These are phyloP conservation scores for Leucania comma DNA, from an alignment of 2,888 invertebrate species.

Conservation along the genomic window DNA sequence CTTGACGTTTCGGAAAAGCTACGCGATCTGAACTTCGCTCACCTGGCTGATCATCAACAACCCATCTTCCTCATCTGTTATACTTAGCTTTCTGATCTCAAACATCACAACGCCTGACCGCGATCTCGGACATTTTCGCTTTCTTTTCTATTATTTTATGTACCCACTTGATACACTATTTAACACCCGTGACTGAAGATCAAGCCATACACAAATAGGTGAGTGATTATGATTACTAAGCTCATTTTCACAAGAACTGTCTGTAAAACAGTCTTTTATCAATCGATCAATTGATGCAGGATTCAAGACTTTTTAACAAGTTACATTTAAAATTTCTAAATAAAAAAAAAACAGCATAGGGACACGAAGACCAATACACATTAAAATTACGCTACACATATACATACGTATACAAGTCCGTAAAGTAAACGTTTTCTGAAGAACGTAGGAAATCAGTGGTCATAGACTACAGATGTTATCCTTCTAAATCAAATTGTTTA, in stretches of 20 bases:
- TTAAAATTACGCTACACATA: slow-evolving; percentile 58
- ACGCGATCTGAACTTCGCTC: slow-evolving; percentile 57
- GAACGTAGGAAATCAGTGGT: slow-evolving; percentile 24
- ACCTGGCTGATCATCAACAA: slow-evolving; percentile 63
- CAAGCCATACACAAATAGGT: slow-evolving; percentile 68
- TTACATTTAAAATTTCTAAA: slow-evolving; percentile 63
- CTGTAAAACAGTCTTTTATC: slow-evolving; percentile 46
- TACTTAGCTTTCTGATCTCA: slow-evolving; percentile 54
- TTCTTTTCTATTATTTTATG: slow-evolving; percentile 47
- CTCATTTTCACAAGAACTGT: slow-evolving; percentile 60
- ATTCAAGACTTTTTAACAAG: slow-evolving; percentile 36
- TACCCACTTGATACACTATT: slow-evolving; percentile 47
- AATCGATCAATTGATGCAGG: slow-evolving; percentile 62
- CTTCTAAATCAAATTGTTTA: slow-evolving; percentile 21
- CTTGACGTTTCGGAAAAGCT: slow-evolving; percentile 51
- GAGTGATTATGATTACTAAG: slow-evolving; percentile 43
- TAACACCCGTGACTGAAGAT: slow-evolving; percentile 67
- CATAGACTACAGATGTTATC: slow-evolving; percentile 37
- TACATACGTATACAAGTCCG: slow-evolving; percentile 50
- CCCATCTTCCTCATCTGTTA: slow-evolving; percentile 67
- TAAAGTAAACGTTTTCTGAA: slow-evolving; percentile 26
- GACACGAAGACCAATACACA: slow-evolving; percentile 78
- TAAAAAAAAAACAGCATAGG: slow-evolving; percentile 67
- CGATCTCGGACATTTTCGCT: slow-evolving; percentile 67
- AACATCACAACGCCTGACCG: slow-evolving; percentile 66